These are phyloP conservation scores for Hycleus cichorii DNA, from an alignment of 1,140 invertebrate species.

Conservation along the genomic window DNA sequence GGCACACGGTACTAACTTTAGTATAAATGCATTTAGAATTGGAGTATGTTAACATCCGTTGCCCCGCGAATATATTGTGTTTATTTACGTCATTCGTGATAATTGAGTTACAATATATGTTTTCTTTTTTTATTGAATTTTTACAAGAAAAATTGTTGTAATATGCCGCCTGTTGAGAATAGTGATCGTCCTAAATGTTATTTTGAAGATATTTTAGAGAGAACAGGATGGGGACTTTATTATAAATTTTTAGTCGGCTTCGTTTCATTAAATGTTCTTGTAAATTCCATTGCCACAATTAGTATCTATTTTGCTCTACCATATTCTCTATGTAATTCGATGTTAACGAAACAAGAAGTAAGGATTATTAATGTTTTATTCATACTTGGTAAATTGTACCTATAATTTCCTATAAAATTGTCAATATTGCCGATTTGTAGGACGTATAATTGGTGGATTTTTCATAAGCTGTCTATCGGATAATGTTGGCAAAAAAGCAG, in stretches of 20 bases:
- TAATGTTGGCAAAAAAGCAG: constrained; percentile 22
- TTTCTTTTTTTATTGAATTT: too few relatives aligned
- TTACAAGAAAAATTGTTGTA: not conserved
- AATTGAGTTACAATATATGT: too few relatives aligned
- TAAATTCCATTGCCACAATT: constrained; percentile 18
- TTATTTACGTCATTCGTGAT: constrained; percentile 6
- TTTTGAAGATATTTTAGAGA: constrained; percentile 13
- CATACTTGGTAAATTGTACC: constrained; percentile 14
- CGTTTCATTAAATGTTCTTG: constrained; percentile 16
- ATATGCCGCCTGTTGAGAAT: not conserved
- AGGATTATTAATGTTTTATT: constrained; percentile 15
- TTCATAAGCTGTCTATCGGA: constrained; percentile 21
- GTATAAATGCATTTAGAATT: not conserved
- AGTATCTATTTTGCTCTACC: constrained; percentile 27
- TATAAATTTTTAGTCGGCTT: constrained; percentile 18
- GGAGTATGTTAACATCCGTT: not conserved
- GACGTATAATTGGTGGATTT: constrained; percentile 28
- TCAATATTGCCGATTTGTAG: constrained; percentile 12
- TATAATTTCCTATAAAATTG: not conserved
- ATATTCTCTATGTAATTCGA: constrained; percentile 23
- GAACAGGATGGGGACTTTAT: constrained; percentile 27
- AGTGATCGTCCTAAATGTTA: not conserved
- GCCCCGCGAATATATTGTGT: not conserved
- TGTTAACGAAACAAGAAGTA: constrained; percentile 13
- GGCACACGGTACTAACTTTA: constrained; percentile 25